A percentile compares a stretch with the other conserved stretches of the same genome.
These are phyloP conservation scores for Ceratina calcarata DNA, from an alignment of 1,140 invertebrate species.

Conservation along the genomic window DNA sequence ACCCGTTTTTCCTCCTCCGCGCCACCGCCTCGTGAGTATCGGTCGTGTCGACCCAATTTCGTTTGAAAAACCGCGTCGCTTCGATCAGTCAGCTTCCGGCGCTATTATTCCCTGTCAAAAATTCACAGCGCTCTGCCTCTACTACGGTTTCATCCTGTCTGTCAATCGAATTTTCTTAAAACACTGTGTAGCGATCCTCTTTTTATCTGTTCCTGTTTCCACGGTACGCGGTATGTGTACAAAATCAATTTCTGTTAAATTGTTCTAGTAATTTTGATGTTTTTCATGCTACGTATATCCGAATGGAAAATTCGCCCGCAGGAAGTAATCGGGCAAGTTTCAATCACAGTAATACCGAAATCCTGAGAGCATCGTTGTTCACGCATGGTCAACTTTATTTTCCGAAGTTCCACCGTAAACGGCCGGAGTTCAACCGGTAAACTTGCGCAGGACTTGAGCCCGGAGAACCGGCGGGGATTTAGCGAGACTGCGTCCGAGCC, in stretches of 20 bases:
- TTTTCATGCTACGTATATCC: no score
- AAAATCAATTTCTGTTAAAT: neutral
- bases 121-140: neutral
- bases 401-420: no score
- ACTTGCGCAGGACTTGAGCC: neutral
- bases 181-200: no score
- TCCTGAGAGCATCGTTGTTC: no score
- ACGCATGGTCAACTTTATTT: neutral
- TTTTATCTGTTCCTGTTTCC: neutral
- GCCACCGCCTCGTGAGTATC: neutral
- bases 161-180: neutral
- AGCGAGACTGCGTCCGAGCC: no score
- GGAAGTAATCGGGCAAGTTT: no score
- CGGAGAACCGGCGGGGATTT: no score
- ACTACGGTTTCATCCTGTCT: neutral
- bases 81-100: neutral
- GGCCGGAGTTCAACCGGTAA: neutral
- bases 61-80: constrained; percentile 12
- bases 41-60: constrained; percentile 2
- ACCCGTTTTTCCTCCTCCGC: constrained; percentile 16
- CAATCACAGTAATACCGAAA: no score
- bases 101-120: constrained; percentile 7
- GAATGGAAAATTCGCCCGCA: no score
- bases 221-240: neutral
- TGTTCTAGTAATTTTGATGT: neutral